These are phyloP conservation scores for Thunnus thynnus DNA, from an alignment of 2,113 vertebrate genomes.

Conservation along the genomic window DNA sequence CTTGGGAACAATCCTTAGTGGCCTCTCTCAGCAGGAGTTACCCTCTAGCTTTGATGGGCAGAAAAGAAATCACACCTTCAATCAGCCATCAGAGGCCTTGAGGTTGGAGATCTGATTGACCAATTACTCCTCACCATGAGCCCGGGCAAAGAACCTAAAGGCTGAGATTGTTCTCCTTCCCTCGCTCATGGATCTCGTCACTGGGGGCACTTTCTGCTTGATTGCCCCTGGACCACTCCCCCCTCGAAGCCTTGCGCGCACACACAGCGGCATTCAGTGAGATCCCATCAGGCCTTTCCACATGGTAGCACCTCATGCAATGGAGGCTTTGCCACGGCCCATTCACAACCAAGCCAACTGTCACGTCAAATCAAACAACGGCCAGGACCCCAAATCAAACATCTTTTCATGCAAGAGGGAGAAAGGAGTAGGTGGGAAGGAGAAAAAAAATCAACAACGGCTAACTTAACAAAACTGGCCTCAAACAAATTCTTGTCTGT, in stretches of 20 bases:
- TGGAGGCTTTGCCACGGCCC: slow-evolving; percentile 70
- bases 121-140: slow-evolving; percentile 77
- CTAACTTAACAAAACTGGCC: slow-evolving; percentile 80
- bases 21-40: slow-evolving; percentile 64
- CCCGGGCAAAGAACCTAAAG: slow-evolving; percentile 66
- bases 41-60: slow-evolving; percentile 71
- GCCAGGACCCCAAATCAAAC: slow-evolving; percentile 76
- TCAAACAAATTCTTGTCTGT: slow-evolving; percentile 72
- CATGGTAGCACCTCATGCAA: slow-evolving; percentile 76
- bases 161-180: slow-evolving; percentile 76
- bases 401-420: slow-evolving; percentile 69
- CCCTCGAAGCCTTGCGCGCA: slow-evolving; percentile 46
- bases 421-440: slow-evolving; percentile 56
- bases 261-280: slow-evolving; percentile 73
- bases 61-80: slow-evolving; percentile 82
- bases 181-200: slow-evolving; percentile 71
- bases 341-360: slow-evolving; percentile 79
- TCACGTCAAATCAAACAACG: slow-evolving; percentile 79
- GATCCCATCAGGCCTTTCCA: slow-evolving; percentile 81
- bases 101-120: slow-evolving; percentile 83
- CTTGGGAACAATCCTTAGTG: slow-evolving; percentile 49
- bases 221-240: slow-evolving; percentile 76
- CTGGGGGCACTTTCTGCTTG: slow-evolving; percentile 77
- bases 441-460: slow-evolving; percentile 52
- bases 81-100: slow-evolving; percentile 77